These are phyloP conservation scores for Chromis chromis DNA, from an alignment of 2,797 vertebrate genomes.

Conservation along the genomic window DNA sequence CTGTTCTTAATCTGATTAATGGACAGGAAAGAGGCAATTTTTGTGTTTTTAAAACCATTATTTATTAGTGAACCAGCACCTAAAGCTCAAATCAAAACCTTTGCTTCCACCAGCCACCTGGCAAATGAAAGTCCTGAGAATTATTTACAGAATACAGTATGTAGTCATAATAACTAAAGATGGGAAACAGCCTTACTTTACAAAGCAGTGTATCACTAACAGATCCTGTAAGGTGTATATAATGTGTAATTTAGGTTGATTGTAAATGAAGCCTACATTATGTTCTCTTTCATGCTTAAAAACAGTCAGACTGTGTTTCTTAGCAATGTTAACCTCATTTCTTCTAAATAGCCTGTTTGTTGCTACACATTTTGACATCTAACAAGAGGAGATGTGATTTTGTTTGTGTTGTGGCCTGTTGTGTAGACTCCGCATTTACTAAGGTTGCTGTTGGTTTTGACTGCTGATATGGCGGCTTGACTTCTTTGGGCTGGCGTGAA, in stretches of 20 bases:
- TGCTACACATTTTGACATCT: constrained; percentile 13
- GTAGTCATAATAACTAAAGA: constrained; percentile 32
- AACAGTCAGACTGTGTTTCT: not conserved
- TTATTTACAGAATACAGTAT: constrained; percentile 42
- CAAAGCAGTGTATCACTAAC: constrained; percentile 29
- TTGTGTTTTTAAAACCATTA: constrained; percentile 49
- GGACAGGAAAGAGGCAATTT: constrained; percentile 43
- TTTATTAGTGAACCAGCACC: constrained; percentile 49
- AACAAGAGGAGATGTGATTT: constrained; percentile 18
- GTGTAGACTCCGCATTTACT: constrained; percentile 1
- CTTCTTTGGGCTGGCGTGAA: constrained; percentile 2
- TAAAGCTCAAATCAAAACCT: constrained; percentile 27
- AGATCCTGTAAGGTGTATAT: constrained; percentile 8
- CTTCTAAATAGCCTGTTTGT: constrained; percentile 26
- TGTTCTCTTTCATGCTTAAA: not conserved
- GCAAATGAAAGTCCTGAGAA: constrained; percentile 29
- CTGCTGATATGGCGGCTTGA: constrained; percentile 15
- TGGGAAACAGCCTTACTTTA: constrained; percentile 24
- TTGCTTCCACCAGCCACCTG: constrained; percentile 39
- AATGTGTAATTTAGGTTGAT: constrained; percentile 3
- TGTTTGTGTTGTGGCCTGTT: constrained; percentile 34
- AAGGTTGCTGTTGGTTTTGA: constrained; percentile 4
- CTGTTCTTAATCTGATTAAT: constrained; percentile 41
- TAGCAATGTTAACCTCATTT: not conserved
- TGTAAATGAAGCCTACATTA: constrained; percentile 9